Conservation (phyloP, 2,113 vertebrate genomes). For the Cyphomyrus plagiostoma region DNA sequence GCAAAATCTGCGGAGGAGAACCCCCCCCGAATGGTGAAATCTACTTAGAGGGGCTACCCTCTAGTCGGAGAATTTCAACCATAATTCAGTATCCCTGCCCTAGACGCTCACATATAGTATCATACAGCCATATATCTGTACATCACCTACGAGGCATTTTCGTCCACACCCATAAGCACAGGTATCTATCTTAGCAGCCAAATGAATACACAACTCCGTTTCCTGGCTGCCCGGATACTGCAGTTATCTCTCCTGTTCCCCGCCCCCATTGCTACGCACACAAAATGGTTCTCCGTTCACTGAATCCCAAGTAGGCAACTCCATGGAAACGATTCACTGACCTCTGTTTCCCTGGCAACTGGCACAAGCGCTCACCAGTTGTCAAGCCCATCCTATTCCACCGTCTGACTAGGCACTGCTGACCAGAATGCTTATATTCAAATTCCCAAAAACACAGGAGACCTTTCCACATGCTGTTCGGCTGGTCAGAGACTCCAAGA, state of each 20-base stretch:
- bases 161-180: background rate
- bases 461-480: background rate
- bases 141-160: background rate
- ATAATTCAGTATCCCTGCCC: background rate
- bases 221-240: background rate
- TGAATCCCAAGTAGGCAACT: slow-evolving; percentile 41
- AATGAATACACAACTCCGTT: background rate
- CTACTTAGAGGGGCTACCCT: background rate
- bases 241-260: background rate
- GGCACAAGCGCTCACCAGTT: slow-evolving; percentile 15
- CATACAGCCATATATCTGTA: background rate
- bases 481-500: background rate
- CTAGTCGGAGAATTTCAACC: background rate
- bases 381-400: background rate
- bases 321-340: slow-evolving; percentile 40
- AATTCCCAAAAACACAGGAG: background rate
- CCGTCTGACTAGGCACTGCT: slow-evolving; percentile 37
- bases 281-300: slow-evolving; percentile 7
- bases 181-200: background rate
- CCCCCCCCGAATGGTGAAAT: background rate
- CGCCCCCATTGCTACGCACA: background rate
- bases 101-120: slow-evolving; percentile 41
- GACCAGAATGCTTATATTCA: slow-evolving; percentile 2
- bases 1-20: background rate
- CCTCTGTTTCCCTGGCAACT: slow-evolving; percentile 31